Conservation (phyloP, 2,888 invertebrate genomes). For the Ferdinandea cuprea region DNA sequence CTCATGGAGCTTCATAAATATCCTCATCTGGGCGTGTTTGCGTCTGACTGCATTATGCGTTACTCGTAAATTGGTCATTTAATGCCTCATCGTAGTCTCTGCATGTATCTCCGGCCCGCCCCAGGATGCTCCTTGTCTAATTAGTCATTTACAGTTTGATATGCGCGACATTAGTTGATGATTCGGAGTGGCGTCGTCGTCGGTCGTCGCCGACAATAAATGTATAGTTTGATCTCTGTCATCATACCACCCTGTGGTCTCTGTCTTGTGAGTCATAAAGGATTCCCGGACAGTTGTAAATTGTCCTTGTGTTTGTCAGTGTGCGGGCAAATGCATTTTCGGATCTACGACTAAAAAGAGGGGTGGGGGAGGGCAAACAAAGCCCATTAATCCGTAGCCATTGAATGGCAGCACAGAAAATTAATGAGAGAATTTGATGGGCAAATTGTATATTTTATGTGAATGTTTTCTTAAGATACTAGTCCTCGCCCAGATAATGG, state of each 20-base stretch:
- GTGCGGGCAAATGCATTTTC: constrained; percentile 55
- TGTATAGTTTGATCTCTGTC: constrained; percentile 61
- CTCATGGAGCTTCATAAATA: constrained; percentile 71
- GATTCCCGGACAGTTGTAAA: constrained; percentile 60
- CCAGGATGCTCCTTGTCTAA: constrained; percentile 38
- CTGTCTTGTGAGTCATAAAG: constrained; percentile 49
- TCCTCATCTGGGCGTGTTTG: constrained; percentile 63
- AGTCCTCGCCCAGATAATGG: constrained; percentile 8
- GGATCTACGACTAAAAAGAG: no score
- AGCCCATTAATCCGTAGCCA: constrained; percentile 64
- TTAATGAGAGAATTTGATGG: constrained; percentile 70
- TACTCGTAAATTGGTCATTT: constrained; percentile 74
- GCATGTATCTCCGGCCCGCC: background rate
- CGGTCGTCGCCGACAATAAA: constrained; percentile 37
- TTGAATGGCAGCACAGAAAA: constrained; percentile 52
- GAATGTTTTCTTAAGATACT: constrained; percentile 69
- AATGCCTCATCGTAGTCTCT: constrained; percentile 54
- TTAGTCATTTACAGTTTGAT: constrained; percentile 73
- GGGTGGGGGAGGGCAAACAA: constrained; percentile 33
- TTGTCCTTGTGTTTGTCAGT: constrained; percentile 50
- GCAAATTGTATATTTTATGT: constrained; percentile 72
- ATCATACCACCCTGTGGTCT: background rate
- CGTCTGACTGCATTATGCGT: constrained; percentile 66
- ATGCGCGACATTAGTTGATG: constrained; percentile 69
- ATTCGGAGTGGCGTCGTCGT: constrained; percentile 36